Conservation (phyloP, 2,888 invertebrate genomes). For the Dorcus hopei region DNA sequence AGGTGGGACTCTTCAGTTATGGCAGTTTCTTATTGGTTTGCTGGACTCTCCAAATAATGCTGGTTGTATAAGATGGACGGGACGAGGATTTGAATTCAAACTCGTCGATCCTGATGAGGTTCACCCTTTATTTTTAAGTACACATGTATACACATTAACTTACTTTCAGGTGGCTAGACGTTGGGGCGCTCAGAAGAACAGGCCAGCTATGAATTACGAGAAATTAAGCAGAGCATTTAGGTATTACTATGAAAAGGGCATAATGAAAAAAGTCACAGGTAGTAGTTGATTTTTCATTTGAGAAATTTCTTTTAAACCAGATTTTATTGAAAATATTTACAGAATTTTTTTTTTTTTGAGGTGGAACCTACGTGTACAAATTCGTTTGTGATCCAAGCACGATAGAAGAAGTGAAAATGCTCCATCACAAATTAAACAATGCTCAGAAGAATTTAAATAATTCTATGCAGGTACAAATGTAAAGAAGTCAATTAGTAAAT, state of each 20-base stretch:
- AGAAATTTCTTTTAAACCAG: background rate
- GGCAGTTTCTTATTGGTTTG: conserved; percentile 89
- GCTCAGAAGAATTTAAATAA: no score
- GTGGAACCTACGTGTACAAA: conserved; percentile 93
- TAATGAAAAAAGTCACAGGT: conserved; percentile 96
- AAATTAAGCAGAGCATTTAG: conserved; percentile 87
- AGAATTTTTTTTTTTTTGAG: conserved; percentile 47
- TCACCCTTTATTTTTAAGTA: conserved; percentile 1
- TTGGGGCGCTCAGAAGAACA: conserved; percentile 94
- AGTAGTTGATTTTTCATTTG: conserved; percentile 16
- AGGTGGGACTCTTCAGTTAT: conserved; percentile 77
- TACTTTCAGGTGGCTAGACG: conserved; percentile 76
- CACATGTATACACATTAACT: background rate
- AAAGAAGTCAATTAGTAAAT: no score
- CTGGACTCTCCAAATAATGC: conserved; percentile 68
- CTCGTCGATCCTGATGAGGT: conserved; percentile 93
- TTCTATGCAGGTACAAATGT: no score
- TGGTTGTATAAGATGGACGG: conserved; percentile 91
- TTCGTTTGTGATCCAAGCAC: conserved; percentile 83
- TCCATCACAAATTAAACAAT: no score
- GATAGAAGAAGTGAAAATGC: no score
- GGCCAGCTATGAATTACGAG: conserved; percentile 97
- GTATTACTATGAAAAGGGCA: conserved; percentile 95
- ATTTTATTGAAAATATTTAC: background rate
- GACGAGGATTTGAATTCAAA: conserved; percentile 91